These are phyloP conservation scores for Alethe diademata DNA, from an alignment of 2,113 vertebrate species.

Conservation along the genomic window DNA sequence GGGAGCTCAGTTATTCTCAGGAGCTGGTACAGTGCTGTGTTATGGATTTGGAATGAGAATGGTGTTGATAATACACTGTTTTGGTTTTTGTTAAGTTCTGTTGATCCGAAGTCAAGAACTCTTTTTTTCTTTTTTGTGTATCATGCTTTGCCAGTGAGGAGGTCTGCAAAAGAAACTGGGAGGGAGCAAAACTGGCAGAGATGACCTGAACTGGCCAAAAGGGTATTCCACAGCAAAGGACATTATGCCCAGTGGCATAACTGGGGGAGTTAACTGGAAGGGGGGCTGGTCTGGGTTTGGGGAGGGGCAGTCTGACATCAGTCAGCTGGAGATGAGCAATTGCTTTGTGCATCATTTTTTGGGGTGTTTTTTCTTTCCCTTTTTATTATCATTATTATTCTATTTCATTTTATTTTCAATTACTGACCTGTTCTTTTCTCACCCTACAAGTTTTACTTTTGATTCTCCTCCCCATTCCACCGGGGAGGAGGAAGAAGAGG, in stretches of 20 bases:
- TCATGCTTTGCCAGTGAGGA: background rate
- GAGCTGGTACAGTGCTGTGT: background rate
- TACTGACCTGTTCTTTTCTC: background rate
- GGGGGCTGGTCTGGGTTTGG: too few relatives aligned
- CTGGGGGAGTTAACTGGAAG: background rate
- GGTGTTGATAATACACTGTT: background rate
- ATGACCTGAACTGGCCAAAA: background rate
- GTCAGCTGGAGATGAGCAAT: background rate
- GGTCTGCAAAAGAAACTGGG: background rate
- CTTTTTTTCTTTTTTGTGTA: background rate
- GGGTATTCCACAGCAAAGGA: background rate
- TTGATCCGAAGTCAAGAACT: background rate
- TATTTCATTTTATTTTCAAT: background rate
- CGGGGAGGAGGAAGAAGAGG: accelerated
- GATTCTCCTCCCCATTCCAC: background rate
- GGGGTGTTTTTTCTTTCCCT: background rate
- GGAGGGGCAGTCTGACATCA: background rate
- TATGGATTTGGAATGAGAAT: background rate
- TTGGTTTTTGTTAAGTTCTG: background rate
- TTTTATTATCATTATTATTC: background rate
- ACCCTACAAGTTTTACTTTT: background rate
- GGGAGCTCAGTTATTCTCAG: background rate
- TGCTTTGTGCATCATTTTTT: background rate
- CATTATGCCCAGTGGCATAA: background rate
- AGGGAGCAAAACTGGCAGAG: background rate